Evolutionary conservation across 2,113 vertebrate species (phyloP), one percentile per base, ranked within the genome.

Genomic region (Sturnira hondurensis): DNA sequence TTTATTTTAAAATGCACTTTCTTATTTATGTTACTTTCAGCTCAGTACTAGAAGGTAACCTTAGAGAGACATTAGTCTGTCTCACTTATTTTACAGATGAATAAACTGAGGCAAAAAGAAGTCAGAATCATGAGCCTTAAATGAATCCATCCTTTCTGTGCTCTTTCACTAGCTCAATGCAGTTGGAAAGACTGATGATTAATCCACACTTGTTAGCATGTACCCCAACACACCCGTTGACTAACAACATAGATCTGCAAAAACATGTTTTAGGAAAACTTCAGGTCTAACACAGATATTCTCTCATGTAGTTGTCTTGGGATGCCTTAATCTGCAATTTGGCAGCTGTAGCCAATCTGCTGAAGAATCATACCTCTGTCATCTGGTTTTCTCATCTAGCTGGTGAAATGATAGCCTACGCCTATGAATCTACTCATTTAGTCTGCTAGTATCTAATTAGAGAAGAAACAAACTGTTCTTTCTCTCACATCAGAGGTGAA

Each of bases 351-450:
- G 94, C 5, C 93, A 93, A 96, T 93, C 86, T 96, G 97, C 97
- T 97, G 96, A 97, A 96, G 74, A 97, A 86, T 93, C 96, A 92
- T 86, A 89, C 96, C 83, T 94, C 70, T 93, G 83, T 58, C 93
- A 86, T 94, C 31, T 52, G 3, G 3, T 70, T 91, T 95, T 95
- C 93, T 96, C 84, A 94, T 84, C 92, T 73, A 93, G 91, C 95
- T 86, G 97, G 94, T 93, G 96, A 97, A 97, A 97, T 96, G 95
- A 97, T 93, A 97, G 95, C n/a, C 84, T 97, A 15, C 41, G 52
- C 20, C 50, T 58, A 50, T 41, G 81, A 77, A 91, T 97, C 97
- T 96, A 95, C 92, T 97, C 83, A 97, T 98, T 98, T 96, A 84
- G 63, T 68, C 80, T 31, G 68, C 91, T 96, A 67, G 86, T 86